Evolutionary conservation across 92 coral and sea anemone genomes (phyloP).

Genomic region (Palythoa heliodiscus): DNA sequence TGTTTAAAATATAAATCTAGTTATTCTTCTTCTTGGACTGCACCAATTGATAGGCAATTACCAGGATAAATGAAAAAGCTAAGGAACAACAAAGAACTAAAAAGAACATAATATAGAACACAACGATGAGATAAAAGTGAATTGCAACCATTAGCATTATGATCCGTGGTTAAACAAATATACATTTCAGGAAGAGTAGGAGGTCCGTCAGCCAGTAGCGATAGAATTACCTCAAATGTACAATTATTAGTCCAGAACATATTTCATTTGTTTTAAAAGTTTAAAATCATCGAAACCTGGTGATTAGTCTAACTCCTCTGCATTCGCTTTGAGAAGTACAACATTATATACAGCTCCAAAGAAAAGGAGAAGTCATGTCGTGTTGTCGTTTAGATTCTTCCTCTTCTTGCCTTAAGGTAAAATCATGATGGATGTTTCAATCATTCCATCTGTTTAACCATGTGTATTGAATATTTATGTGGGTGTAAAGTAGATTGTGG

Average conservation of each 20-base stretch:
- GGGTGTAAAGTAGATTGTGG: slow-evolving; percentile 22
- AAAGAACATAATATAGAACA: background rate
- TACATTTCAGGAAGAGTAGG: slow-evolving; percentile 11
- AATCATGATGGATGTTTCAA: slow-evolving; percentile 40
- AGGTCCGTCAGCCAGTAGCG: background rate
- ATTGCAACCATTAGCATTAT: background rate
- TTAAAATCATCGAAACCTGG: background rate
- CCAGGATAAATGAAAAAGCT: background rate
- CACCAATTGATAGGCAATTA: too few relatives aligned
- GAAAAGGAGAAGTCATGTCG: background rate
- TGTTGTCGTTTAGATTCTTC: slow-evolving; percentile 7
- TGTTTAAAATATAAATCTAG: too few relatives aligned
- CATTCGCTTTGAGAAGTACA: background rate
- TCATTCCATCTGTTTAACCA: slow-evolving; percentile 38
- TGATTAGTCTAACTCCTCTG: background rate
- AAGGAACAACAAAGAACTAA: background rate
- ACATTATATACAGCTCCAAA: background rate
- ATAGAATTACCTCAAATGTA: slow-evolving; percentile 30
- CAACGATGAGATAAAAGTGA: background rate
- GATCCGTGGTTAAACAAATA: background rate
- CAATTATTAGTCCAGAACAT: background rate
- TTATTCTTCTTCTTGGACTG: too few relatives aligned
- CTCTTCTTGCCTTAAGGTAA: slow-evolving; percentile 19
- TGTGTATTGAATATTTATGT: slow-evolving; percentile 26
- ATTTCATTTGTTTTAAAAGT: background rate